These are phyloP conservation scores for Tyto alba DNA, from an alignment of 2,113 vertebrate genomes.

Conservation along the genomic window DNA sequence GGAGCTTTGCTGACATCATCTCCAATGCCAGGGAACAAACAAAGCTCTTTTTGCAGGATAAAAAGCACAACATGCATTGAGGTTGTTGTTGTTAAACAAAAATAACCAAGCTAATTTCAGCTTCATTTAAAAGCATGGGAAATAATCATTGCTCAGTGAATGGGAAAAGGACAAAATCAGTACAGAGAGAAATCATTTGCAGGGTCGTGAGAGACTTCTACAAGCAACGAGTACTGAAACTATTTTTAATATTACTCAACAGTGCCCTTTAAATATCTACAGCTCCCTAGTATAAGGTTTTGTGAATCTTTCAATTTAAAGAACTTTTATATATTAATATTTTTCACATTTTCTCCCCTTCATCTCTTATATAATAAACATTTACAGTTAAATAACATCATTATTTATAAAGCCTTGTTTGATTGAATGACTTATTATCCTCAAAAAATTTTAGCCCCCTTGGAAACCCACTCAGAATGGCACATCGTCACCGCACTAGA, in stretches of 20 bases:
- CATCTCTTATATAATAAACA: neutral
- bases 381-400: neutral
- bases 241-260: slow-evolving; percentile 52
- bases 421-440: neutral
- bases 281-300: neutral
- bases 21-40: slow-evolving; percentile 60
- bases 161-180: slow-evolving; percentile 62
- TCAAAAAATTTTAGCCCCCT: neutral
- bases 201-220: slow-evolving; percentile 45
- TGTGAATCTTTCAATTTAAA: neutral
- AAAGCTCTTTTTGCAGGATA: slow-evolving; percentile 56
- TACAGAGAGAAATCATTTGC: slow-evolving; percentile 40
- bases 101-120: slow-evolving; percentile 71
- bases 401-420: neutral
- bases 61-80: slow-evolving; percentile 60
- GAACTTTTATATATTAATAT: neutral
- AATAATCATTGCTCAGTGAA: slow-evolving; percentile 65
- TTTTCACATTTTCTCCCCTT: neutral
- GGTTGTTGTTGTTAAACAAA: slow-evolving; percentile 69
- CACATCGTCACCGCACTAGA: neutral
- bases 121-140: slow-evolving; percentile 64
- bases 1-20: slow-evolving; percentile 68
- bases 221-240: neutral
- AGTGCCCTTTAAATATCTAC: neutral
- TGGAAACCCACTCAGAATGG: neutral